These are phyloP conservation scores for Kradibia gibbosae DNA, from an alignment of 1,140 invertebrate species.

Conservation along the genomic window DNA sequence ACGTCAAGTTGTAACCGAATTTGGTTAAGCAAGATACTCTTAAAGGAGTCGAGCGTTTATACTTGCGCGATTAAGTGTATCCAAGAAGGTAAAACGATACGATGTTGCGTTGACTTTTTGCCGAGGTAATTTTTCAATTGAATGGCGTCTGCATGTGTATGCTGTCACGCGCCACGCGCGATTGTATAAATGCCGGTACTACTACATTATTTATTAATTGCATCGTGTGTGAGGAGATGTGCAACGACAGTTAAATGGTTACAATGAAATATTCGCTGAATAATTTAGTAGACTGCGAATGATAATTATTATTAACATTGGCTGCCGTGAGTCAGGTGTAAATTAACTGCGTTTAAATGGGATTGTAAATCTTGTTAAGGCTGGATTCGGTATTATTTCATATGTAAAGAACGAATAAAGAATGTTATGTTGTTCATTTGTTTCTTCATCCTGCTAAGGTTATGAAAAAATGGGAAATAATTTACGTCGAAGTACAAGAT, in stretches of 20 bases:
- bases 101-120: constrained; percentile 25
- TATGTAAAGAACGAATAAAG: neutral
- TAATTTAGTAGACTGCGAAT: constrained; percentile 33
- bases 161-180: constrained; percentile 15
- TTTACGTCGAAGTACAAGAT: neutral
- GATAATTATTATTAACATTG: constrained; percentile 12
- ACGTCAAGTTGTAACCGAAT: constrained; percentile 46
- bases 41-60: constrained; percentile 15
- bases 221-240: neutral
- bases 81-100: constrained; percentile 27
- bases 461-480: neutral
- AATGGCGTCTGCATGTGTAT: constrained; percentile 4
- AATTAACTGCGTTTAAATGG: neutral
- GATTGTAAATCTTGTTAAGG: neutral
- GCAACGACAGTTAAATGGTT: constrained; percentile 12
- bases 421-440: neutral
- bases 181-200: constrained; percentile 29
- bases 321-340: neutral
- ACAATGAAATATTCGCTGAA: constrained; percentile 29
- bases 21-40: constrained; percentile 24
- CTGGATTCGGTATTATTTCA: neutral
- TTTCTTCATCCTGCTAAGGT: neutral
- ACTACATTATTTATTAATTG: constrained; percentile 50
- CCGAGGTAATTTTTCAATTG: constrained; percentile 43
- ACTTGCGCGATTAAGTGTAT: neutral